Percentiles rank a stretch among this genome's conserved stretches.
Evolutionary conservation across 2,888 invertebrate genomes (phyloP).

Genomic region (Fragum sueziense): DNA sequence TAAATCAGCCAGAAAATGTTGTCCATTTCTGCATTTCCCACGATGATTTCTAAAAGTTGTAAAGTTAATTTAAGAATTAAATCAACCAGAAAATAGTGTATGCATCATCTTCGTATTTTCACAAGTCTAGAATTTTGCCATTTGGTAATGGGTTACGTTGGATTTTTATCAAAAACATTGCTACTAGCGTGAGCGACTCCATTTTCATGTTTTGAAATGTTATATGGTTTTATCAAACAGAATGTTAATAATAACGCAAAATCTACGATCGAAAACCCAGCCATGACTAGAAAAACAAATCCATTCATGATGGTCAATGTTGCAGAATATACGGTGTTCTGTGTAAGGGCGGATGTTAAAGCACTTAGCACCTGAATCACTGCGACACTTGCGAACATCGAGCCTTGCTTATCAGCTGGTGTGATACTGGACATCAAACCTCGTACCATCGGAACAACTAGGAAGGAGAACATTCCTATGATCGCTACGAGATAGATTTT

Average conservation of each 20-base stretch:
- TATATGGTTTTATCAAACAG: constrained; percentile 39
- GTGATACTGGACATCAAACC: constrained; percentile 54
- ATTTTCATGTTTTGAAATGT: neutral
- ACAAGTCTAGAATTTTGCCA: neutral
- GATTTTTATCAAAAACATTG: constrained; percentile 9
- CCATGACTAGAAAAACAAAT: constrained; percentile 52
- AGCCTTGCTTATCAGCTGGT: constrained; percentile 43
- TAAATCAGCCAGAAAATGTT: too few species aligned
- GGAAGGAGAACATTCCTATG: constrained; percentile 45
- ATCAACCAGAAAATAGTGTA: neutral
- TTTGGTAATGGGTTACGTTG: neutral
- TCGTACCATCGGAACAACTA: constrained; percentile 49
- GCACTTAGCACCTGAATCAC: constrained; percentile 37
- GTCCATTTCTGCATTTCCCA: too few species aligned
- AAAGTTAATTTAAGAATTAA: neutral
- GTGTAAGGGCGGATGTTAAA: constrained; percentile 21
- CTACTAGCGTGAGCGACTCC: neutral
- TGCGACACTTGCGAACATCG: constrained; percentile 52
- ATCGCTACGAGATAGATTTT: constrained; percentile 44
- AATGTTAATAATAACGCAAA: constrained; percentile 28
- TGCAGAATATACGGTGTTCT: constrained; percentile 41
- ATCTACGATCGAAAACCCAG: constrained; percentile 33
- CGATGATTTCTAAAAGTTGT: too few species aligned
- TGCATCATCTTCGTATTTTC: neutral
- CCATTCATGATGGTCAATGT: constrained; percentile 48